Evolutionary conservation across 2,113 vertebrate species (phyloP).

Genomic region (Triplophysa siluroides): DNA sequence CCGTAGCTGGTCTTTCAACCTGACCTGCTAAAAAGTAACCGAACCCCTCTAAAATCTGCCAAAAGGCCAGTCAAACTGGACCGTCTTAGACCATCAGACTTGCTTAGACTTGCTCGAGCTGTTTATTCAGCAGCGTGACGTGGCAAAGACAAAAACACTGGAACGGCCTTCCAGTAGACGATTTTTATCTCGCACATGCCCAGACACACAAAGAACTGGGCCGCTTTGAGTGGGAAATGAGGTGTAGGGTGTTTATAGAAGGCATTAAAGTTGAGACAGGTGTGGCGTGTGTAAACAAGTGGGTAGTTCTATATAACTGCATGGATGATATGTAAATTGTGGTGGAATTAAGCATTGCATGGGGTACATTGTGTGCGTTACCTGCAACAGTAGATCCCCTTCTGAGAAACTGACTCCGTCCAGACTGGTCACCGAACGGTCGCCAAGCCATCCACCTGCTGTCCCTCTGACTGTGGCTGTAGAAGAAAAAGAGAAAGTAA

Average conservation of each 20-base stretch:
- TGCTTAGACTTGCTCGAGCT: neutral
- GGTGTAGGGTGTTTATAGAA: constrained; percentile 7
- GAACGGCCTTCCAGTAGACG: neutral
- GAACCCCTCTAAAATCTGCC: no score
- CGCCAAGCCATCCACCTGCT: neutral
- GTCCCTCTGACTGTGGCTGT: constrained; percentile 69
- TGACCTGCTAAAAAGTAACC: no score
- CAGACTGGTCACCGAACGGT: constrained; percentile 50
- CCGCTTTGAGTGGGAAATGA: neutral
- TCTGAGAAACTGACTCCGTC: constrained; percentile 72
- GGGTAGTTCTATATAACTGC: neutral
- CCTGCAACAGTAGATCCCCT: constrained; percentile 82
- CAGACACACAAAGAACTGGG: neutral
- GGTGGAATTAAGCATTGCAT: neutral
- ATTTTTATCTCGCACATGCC: neutral
- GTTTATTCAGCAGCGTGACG: neutral
- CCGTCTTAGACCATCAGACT: no score
- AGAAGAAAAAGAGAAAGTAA: neutral
- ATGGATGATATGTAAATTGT: neutral
- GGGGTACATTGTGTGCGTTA: constrained; percentile 48
- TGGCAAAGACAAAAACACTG: neutral
- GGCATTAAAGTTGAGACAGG: neutral
- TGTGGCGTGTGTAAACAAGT: constrained; percentile 13
- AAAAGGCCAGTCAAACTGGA: no score
- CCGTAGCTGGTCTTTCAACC: no score